Base-by-base conservation (phyloP, 2,888 invertebrate species). In the Leptopilina syphax region DNA sequence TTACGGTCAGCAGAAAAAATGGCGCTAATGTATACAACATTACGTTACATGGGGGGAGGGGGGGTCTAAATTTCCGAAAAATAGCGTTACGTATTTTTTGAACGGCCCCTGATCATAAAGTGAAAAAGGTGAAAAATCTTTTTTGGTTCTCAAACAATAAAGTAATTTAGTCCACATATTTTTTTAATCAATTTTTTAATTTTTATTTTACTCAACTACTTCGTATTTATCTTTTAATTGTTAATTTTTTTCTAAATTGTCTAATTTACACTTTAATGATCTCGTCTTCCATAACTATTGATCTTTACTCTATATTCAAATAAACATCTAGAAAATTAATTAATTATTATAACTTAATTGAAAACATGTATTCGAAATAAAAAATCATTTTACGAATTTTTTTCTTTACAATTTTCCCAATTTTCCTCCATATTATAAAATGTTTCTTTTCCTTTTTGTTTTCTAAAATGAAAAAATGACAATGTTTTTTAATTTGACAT, bases 361-460 rank as follows among this genome's bases (percentile, higher is more conserved):
- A 50, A 50, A 50, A 84, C 79, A 84, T 88, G 84, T 86, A 86
- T 83, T 82, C 84, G 77, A 81, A 88, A 88, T 88, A 88, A 88
- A 88, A 83, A 78, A 87, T 81, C 82, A 84, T 84, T 84, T 88
- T 83, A 86, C 84, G 84, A 85, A 80, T 79, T 63, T 34, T 78
- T 47, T 9, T 57, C 5, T 12, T 80, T 27, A 13, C 12, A 65
- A 24, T 65, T 44, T 27, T 10, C 13, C 34, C 3, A 65, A 65
- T 65, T 65, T 12, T 5, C 12, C 3, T 18, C 12, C 0, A 47
- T 44, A 13, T n/a, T 41, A 34, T 65, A 27, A 13, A 4, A 7
- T 10, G 10, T 65, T 65, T 65, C 27, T 8, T 65, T 57, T 57
- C 5, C 3, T 5, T 57, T 57, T 57, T 57, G 57, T 5, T 13